phyloP scores from a whole-genome alignment of 2,888 invertebrate species.

The Caenorhabditis drosophilae region DNA sequence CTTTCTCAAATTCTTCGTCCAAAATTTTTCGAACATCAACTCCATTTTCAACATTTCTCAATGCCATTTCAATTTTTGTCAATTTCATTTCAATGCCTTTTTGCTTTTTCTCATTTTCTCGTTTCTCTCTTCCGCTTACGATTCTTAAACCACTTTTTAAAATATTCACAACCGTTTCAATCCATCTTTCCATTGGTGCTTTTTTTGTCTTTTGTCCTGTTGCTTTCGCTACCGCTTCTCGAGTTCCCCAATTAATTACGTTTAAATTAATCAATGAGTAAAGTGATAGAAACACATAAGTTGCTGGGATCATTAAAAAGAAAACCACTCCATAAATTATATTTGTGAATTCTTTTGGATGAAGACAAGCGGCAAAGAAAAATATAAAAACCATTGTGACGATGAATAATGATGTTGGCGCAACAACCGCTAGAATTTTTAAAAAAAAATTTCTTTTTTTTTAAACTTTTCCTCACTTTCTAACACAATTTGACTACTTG shows the following conservation, averaged over 20 bases:
- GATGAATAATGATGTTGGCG: conserved; percentile 85
- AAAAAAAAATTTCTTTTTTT: not conserved
- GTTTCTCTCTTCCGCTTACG: conserved; percentile 17
- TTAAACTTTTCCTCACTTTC: conserved; percentile 49
- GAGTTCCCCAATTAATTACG: conserved; percentile 91
- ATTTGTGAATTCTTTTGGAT: conserved; percentile 74
- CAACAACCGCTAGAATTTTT: conserved; percentile 74
- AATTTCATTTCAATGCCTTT: conserved; percentile 39
- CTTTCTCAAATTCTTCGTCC: conserved; percentile 22
- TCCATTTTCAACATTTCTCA: conserved; percentile 25
- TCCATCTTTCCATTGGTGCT: conserved; percentile 34
- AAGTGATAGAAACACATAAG: conserved; percentile 89
- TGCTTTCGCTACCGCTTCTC: conserved; percentile 76
- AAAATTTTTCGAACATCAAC: conserved; percentile 30
- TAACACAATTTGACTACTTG: conserved; percentile 62
- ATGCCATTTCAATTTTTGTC: conserved; percentile 32
- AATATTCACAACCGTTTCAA: conserved; percentile 7
- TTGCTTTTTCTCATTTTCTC: conserved; percentile 28
- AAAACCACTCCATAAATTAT: conserved; percentile 75
- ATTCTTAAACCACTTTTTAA: conserved; percentile 14
- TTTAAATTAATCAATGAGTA: conserved; percentile 91
- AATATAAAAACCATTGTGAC: conserved; percentile 78
- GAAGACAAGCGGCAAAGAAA: conserved; percentile 75
- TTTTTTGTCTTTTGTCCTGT: conserved; percentile 54
- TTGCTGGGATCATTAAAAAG: conserved; percentile 88